phyloP scores from a whole-genome alignment of 2,888 invertebrate species.

The Mylabris sibirica region DNA sequence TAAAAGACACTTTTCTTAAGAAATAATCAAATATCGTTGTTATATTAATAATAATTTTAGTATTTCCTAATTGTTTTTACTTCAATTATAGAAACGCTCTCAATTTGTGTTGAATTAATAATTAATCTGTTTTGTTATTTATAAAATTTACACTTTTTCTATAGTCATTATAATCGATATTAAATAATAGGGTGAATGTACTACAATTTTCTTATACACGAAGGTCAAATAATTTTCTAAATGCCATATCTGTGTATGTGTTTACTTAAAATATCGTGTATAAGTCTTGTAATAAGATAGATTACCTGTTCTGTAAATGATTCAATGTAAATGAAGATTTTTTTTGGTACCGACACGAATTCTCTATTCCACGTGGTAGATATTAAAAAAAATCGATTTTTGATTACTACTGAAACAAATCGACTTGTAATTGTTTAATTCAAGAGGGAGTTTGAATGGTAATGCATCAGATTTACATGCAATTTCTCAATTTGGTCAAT shows the following conservation, averaged over 20 bases:
- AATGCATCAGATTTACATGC: not conserved
- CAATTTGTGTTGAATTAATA: not conserved
- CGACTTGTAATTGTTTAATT: not conserved
- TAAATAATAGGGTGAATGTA: constrained; percentile 1
- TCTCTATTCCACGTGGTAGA: not conserved
- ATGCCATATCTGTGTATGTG: not conserved
- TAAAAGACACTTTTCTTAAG: no score
- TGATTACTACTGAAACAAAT: not conserved
- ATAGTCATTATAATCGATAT: not conserved
- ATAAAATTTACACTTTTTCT: not conserved
- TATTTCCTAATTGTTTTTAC: not conserved
- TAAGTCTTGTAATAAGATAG: not conserved
- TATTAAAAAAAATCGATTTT: not conserved
- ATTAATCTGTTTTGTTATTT: not conserved
- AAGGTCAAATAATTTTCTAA: not conserved
- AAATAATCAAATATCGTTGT: no score
- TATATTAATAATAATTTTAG: no score
- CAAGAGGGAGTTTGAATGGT: no score
- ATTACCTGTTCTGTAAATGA: not conserved
- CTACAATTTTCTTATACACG: not conserved
- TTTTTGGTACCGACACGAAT: not conserved
- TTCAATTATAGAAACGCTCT: not conserved
- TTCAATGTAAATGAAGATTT: not conserved
- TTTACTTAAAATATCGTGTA: not conserved
- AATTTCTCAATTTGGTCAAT: not conserved